Evolutionary conservation across 2,888 invertebrate species (phyloP).

Genomic region (Operophtera brumata): DNA sequence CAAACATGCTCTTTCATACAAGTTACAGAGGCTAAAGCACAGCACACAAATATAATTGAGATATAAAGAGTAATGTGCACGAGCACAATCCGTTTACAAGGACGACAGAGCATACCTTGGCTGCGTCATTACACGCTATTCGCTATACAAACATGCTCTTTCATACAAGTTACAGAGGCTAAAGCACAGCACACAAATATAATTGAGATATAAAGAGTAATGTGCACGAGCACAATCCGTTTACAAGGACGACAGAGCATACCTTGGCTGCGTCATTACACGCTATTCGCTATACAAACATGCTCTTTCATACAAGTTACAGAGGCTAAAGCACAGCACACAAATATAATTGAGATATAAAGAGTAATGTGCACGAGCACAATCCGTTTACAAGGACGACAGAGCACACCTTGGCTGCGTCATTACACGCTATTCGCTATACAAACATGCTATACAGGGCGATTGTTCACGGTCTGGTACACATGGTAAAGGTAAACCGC

Average conservation of each 20-base stretch:
- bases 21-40: conserved; percentile 74
- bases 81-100: conserved; percentile 54
- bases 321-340: too few species aligned
- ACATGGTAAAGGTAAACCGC: conserved; percentile 73
- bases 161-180: conserved; percentile 73
- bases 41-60: conserved; percentile 39
- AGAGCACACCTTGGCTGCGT: conserved; percentile 1
- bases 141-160: conserved; percentile 70
- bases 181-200: conserved; percentile 69
- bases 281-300: conserved; percentile 68
- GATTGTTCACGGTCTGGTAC: conserved; percentile 78
- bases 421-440: conserved; percentile 64
- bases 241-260: conserved; percentile 26
- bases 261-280: conserved; percentile 41
- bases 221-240: conserved; percentile 62
- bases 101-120: background rate
- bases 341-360: conserved; percentile 44
- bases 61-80: conserved; percentile 62
- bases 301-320: too few species aligned
- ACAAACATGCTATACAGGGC: conserved; percentile 72
- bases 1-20: conserved; percentile 72
- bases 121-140: conserved; percentile 54
- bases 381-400: conserved; percentile 44
- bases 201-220: conserved; percentile 50
- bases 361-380: conserved; percentile 61